Evolutionary conservation across 1,140 invertebrate species (phyloP), one percentile per base, ranked within the genome.

Genomic region (Akabosia matsudoensis): DNA sequence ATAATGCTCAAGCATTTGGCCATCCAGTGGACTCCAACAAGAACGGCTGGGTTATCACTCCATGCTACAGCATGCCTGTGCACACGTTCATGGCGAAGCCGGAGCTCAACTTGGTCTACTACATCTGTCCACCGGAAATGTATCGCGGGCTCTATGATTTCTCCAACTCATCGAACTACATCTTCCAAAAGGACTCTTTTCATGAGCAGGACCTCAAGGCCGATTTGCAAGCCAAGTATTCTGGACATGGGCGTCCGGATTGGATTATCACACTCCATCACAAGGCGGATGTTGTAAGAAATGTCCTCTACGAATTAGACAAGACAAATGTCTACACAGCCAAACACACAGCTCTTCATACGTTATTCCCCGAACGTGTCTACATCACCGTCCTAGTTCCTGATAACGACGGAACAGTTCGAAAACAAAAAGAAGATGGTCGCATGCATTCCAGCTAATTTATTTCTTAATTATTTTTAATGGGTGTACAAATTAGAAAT

Each of bases 21-120:
- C 7, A 45, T 45, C 37, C 88, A 2, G 86, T n/a, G n/a, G n/a
- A n/a, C n/a, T n/a, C n/a, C n/a, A n/a, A n/a, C n/a, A n/a, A n/a
- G n/a, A n/a, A 88, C 76, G 84, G 96, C 28, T 84, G 96, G n/a
- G 95, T 95, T 85, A 85, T 97, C n/a, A 96, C 94, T 88, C 95
- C 95, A 0, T 98, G 96, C 83, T 96, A 97, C 85, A 93, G 94
- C 18, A 95, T 92, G 1, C 95, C 96, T 0, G 88, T 93, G 37
- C 96, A 95, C 83, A 92, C 90, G 89, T 90, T 78, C 37, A 45
- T 45, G 7, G 18, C 18, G 37, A 45, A 7, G 18, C 37, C 70
- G 16, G 74, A 75, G 7, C 76, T 73, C 0, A 34, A 52, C 1
- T 71, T 73, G 33, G 79, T 78, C 22, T 78, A 77, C 51, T 79